These are phyloP conservation scores for Drosophila meridionalis DNA, from an alignment of 2,888 invertebrate genomes.

Conservation along the genomic window DNA sequence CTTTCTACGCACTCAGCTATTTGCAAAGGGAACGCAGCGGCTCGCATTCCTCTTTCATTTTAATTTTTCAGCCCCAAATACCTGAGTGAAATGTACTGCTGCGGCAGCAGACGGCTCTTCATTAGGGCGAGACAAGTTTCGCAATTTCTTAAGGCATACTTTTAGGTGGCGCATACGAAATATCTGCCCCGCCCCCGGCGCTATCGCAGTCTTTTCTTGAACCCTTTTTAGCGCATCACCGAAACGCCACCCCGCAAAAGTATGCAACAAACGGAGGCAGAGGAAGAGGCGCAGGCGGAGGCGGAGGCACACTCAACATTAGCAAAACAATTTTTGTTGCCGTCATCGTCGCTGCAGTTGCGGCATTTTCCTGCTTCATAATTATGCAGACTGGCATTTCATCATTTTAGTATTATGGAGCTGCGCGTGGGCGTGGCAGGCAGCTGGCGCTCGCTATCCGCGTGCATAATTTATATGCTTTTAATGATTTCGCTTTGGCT, in stretches of 20 bases:
- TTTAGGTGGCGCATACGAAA: constrained; percentile 66
- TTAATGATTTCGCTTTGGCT: constrained; percentile 69
- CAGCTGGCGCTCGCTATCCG: constrained; percentile 7
- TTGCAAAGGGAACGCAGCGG: not conserved
- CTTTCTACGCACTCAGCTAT: constrained; percentile 30
- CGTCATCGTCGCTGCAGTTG: constrained; percentile 38
- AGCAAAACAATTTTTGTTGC: constrained; percentile 61
- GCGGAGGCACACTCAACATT: constrained; percentile 60
- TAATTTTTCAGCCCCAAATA: constrained; percentile 38
- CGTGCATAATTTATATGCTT: constrained; percentile 77
- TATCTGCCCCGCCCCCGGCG: constrained; percentile 37
- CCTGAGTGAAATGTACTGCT: constrained; percentile 45
- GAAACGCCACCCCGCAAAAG: constrained; percentile 34
- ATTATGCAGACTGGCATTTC: constrained; percentile 60
- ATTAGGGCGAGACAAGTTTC: constrained; percentile 56
- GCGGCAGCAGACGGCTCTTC: constrained; percentile 44
- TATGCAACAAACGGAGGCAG: constrained; percentile 33
- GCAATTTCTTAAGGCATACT: constrained; percentile 73
- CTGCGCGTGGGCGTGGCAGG: constrained; percentile 17
- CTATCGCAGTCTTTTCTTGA: constrained; percentile 6
- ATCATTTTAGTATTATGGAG: constrained; percentile 13
- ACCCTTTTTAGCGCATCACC: constrained; percentile 14
- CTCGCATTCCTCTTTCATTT: constrained; percentile 28
- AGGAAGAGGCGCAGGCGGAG: constrained; percentile 41
- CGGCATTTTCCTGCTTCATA: constrained; percentile 58